Evolutionary conservation across 1,140 invertebrate genomes (phyloP).

Genomic region (Neodiprion fabricii): DNA sequence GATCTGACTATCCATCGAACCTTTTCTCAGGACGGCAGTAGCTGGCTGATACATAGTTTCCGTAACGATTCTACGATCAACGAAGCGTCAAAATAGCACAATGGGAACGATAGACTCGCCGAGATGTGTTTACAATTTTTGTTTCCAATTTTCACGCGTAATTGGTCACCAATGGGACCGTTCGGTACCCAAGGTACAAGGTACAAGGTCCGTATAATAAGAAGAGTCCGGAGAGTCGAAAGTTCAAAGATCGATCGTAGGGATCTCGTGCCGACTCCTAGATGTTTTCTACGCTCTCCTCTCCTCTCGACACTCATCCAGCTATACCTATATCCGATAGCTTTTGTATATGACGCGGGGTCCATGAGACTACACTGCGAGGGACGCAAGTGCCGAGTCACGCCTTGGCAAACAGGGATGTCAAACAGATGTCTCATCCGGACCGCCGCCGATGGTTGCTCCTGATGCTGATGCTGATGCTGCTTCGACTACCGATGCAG

Average conservation of each 20-base stretch:
- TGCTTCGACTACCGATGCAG: too few relatives aligned
- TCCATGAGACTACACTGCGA: slow-evolving; percentile 3
- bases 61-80: not conserved
- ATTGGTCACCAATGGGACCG: slow-evolving; percentile 51
- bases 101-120: slow-evolving; percentile 1
- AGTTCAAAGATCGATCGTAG: slow-evolving; percentile 56
- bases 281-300: too few relatives aligned
- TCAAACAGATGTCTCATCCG: slow-evolving; percentile 59
- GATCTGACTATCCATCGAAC: not conserved
- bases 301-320: too few relatives aligned
- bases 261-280: not conserved
- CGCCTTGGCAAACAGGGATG: slow-evolving; percentile 63
- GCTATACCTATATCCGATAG: slow-evolving; percentile 30
- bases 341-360: slow-evolving; percentile 45
- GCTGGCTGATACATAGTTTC: not conserved
- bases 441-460: not conserved
- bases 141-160: slow-evolving; percentile 60
- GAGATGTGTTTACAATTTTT: slow-evolving; percentile 30
- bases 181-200: too few relatives aligned
- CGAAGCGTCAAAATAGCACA: not conserved
- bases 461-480: not conserved
- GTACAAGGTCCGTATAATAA: not conserved
- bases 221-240: not conserved
- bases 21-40: not conserved
- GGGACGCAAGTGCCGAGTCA: slow-evolving; percentile 61